A percentile compares a stretch with the other conserved stretches of the same genome.
Conservation (phyloP, 2,888 invertebrate genomes). For the Cetonia aurata region DNA sequence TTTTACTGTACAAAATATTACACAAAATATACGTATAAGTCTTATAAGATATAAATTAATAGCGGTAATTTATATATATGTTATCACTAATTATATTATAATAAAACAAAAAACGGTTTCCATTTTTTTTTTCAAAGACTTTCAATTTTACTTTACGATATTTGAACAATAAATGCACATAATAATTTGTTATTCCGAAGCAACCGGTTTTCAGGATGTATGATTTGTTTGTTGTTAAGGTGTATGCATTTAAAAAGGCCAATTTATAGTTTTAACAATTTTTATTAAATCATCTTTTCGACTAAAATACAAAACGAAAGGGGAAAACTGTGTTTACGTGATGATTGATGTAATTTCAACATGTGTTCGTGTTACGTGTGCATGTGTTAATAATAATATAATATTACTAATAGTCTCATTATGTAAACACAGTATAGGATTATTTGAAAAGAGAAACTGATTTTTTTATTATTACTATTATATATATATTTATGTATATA, state of each 20-base stretch:
- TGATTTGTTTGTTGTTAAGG: constrained; percentile 1
- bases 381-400: background rate
- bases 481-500: constrained; percentile 21
- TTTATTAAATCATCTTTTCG: constrained; percentile 30
- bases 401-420: background rate
- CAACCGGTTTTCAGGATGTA: background rate
- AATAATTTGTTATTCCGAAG: constrained; percentile 36
- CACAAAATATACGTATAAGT: constrained; percentile 52
- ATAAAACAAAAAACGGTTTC: background rate
- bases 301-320: constrained; percentile 27
- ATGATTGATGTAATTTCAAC: background rate
- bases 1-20: constrained; percentile 22
- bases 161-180: constrained; percentile 41
- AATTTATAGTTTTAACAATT: constrained; percentile 33
- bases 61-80: constrained; percentile 23
- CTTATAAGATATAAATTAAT: constrained; percentile 45
- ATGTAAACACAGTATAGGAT: constrained; percentile 19
- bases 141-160: background rate
- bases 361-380: too few species aligned
- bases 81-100: constrained; percentile 10
- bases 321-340: constrained; percentile 19
- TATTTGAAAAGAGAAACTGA: constrained; percentile 6
- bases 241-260: constrained; percentile 21
- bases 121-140: constrained; percentile 3
- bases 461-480: constrained; percentile 3